A percentile compares a stretch with the other conserved stretches of the same genome.
These are phyloP conservation scores for Coelogynopora nodosa DNA, from an alignment of 2,888 invertebrate species.

Conservation along the genomic window DNA sequence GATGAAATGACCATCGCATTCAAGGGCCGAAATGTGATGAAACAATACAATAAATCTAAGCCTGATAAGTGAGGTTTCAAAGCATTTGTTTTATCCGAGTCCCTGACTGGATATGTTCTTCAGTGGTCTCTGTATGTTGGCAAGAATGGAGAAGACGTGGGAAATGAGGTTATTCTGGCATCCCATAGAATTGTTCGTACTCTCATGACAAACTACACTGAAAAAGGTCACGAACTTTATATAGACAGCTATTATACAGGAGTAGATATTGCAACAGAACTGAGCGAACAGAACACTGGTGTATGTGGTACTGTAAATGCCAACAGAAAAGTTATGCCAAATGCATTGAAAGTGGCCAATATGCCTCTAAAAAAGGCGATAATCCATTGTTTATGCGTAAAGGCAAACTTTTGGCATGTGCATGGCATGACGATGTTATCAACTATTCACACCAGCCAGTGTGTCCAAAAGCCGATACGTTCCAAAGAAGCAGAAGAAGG, in stretches of 20 bases:
- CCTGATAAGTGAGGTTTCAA: background rate
- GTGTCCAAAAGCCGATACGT: background rate
- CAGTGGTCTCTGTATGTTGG: background rate
- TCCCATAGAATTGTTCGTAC: background rate
- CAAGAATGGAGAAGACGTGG: background rate
- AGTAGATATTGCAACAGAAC: background rate
- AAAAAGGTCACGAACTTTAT: background rate
- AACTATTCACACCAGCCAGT: background rate
- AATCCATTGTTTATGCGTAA: background rate
- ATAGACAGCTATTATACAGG: background rate
- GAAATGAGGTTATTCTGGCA: background rate
- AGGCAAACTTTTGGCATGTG: background rate
- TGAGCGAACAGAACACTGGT: background rate
- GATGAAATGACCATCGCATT: background rate
- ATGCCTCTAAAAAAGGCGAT: background rate
- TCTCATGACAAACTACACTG: background rate
- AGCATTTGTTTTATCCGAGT: background rate
- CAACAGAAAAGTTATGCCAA: background rate
- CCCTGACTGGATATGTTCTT: background rate
- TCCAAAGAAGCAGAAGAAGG: background rate
- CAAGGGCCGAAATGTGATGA: background rate
- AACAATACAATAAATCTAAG: background rate
- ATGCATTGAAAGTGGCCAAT: background rate
- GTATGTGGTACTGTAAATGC: background rate
- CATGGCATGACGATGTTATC: background rate